phyloP scores from a whole-genome alignment of 2,797 vertebrate species.

The Sparidentex hasta region DNA sequence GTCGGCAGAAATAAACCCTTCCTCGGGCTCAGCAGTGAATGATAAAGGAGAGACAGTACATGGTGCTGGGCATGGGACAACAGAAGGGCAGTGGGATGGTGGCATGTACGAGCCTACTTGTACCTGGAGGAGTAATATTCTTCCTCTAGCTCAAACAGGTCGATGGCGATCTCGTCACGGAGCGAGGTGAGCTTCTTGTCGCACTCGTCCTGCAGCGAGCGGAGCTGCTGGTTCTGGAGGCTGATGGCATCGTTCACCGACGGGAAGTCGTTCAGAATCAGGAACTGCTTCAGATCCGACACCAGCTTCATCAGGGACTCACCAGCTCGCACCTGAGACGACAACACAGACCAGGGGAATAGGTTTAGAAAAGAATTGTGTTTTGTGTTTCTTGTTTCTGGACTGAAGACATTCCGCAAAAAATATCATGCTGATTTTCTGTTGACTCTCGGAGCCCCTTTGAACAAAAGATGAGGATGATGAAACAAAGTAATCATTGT shows the following conservation, averaged over 20 bases:
- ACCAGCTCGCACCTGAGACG: slow-evolving; percentile 92
- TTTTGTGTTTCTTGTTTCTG: not conserved
- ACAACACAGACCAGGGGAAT: slow-evolving; percentile 22
- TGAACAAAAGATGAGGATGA: no score
- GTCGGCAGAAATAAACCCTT: slow-evolving; percentile 33
- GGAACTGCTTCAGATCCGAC: slow-evolving; percentile 97
- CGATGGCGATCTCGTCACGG: slow-evolving; percentile 96
- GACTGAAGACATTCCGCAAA: not conserved
- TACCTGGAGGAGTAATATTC: slow-evolving; percentile 99
- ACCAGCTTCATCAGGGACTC: slow-evolving; percentile 99
- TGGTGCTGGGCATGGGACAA: slow-evolving; percentile 60
- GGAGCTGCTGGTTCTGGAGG: slow-evolving; percentile 95
- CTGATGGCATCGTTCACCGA: slow-evolving; percentile 98
- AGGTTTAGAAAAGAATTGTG: not conserved
- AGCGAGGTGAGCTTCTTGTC: slow-evolving; percentile 96
- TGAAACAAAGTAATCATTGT: no score
- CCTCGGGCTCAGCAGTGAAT: slow-evolving; percentile 60
- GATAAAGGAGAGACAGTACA: slow-evolving; percentile 56
- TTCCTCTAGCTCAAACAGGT: slow-evolving; percentile 99
- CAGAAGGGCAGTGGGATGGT: slow-evolving; percentile 58
- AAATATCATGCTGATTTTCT: no score
- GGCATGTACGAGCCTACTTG: slow-evolving; percentile 89
- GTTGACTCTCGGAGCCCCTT: no score
- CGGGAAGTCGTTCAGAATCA: slow-evolving; percentile 98
- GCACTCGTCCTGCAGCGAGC: slow-evolving; percentile 94